Conservation (phyloP, 2,113 vertebrate species). For the Macheiramphus alcinus region DNA sequence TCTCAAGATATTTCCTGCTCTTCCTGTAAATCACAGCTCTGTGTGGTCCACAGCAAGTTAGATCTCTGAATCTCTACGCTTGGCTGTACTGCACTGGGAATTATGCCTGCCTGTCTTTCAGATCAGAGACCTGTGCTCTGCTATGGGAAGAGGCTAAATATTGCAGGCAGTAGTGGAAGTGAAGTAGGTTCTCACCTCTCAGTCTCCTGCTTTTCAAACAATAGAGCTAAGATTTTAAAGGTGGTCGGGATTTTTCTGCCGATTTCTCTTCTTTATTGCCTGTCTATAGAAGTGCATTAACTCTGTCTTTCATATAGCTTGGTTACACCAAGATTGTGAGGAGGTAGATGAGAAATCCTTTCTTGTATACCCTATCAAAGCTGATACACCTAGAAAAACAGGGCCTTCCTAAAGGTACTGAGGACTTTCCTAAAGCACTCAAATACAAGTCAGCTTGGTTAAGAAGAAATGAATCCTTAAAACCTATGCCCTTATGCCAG, state of each 20-base stretch:
- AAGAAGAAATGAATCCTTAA: background rate
- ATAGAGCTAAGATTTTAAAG: background rate
- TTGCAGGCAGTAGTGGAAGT: background rate
- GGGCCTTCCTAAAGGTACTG: background rate
- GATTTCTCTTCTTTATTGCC: background rate
- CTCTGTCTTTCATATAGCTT: background rate
- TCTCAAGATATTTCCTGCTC: background rate
- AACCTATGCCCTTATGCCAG: background rate
- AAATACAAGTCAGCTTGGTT: background rate
- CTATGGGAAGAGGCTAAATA: background rate
- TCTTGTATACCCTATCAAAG: background rate
- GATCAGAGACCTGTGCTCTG: background rate
- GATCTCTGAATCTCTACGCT: too few relatives aligned
- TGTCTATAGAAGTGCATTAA: background rate
- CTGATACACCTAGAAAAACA: background rate
- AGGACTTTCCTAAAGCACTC: background rate
- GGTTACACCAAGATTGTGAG: background rate
- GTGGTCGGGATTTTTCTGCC: background rate
- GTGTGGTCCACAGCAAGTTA: background rate
- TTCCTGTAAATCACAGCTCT: background rate
- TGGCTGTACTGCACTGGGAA: background rate
- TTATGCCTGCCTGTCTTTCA: background rate
- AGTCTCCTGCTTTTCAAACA: background rate
- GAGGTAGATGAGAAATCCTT: background rate
- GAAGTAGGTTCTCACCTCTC: background rate